Evolutionary conservation across 2,113 vertebrate genomes (phyloP), one percentile per base, ranked within the genome.

Genomic region (Ceyx cyanopectus): DNA sequence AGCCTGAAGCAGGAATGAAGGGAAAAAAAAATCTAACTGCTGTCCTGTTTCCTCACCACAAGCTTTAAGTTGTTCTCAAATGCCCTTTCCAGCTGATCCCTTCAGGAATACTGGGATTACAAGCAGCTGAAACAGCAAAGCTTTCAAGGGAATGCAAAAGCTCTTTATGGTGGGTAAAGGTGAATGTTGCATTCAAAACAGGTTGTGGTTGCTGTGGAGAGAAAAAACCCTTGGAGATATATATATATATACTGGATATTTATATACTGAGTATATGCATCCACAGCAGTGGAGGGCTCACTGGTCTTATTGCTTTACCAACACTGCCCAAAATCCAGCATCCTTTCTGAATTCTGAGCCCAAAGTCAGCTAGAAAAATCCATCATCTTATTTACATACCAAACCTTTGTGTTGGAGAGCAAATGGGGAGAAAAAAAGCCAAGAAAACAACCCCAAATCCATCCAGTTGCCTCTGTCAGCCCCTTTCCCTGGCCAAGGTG

Each of bases 41-140:
- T 17, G 0, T 6, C 74, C 40, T 63, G 74, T 22, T 61, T 27
- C 58, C 45, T 13, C 12, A 1, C 0, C 12, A 30, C 51, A 17
- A 0, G 0, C 5, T 5, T 54, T 0, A 6, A 57, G 4, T 4
- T 23, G 37, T n/a, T 86, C 53, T 17, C 2, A 62, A 91, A 46
- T 0, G 2, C 24, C 70, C 21, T 73, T 76, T 23, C 43, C 68
- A 68, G 40, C 16, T 48, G 15, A 24, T 27, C 24, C 53, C 56
- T 67, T 12, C 30, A 27, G 51, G 51, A 70, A 10, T 30, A 12
- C 5, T 0, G 2, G 57, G 62, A 60, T 78, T 75, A 2, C 27
- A 61, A 66, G 23, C 40, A 51, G 74, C 68, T 60, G 70, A 48
- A 51, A 12, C 27, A 17, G 65, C 79, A 50, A 18, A n/a, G 40